Base-by-base conservation (phyloP, 2,888 invertebrate genomes). In the Parnassius orleans region DNA sequence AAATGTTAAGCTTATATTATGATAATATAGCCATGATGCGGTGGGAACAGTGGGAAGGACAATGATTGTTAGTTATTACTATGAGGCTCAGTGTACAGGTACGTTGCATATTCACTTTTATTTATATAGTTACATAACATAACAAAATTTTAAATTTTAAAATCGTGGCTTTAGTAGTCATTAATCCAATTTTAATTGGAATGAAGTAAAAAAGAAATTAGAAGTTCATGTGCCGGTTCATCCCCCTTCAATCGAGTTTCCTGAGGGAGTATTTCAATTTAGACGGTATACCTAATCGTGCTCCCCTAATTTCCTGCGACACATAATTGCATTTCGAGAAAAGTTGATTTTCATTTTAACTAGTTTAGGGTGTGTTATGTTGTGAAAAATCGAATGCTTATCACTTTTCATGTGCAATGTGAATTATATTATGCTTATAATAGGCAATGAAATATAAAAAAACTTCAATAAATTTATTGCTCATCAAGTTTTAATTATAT, bases 181-280 rank as follows among this genome's bases (percentile, higher is more conserved):
- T 53, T 19, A 41, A 15, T 19, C n/a, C 33, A 19, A 12, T 44
- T 15, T 46, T 55, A 44, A 56, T 33, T 24, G 24, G 24, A 55
- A 56, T 56, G 11, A 33, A 48, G 47, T 55, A 47, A 55, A 10
- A 43, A 55, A 55, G 14, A 47, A 43, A 61, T 50, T 43, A 56
- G 12, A 19, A 41, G 15, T 44, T 44, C 43, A 43, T 14, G 54
- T 50, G 15, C 19, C 53, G 46, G 9, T 9, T 33, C 14, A 46
- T 53, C 83, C 86, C 83, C 70, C 83, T 82, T 81, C 85, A 87
- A 87, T 86, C 80, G 81, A 84, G 81, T 88, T 87, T 87, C 76
- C 79, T 71, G 74, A 76, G 77, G 71, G 83, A 83, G 82, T 84
- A 86, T 87, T 87, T 83, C 87, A 84, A 87, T 88, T 87, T 87